Conservation (phyloP, 2,888 invertebrate genomes). For the Theretra japonica region DNA sequence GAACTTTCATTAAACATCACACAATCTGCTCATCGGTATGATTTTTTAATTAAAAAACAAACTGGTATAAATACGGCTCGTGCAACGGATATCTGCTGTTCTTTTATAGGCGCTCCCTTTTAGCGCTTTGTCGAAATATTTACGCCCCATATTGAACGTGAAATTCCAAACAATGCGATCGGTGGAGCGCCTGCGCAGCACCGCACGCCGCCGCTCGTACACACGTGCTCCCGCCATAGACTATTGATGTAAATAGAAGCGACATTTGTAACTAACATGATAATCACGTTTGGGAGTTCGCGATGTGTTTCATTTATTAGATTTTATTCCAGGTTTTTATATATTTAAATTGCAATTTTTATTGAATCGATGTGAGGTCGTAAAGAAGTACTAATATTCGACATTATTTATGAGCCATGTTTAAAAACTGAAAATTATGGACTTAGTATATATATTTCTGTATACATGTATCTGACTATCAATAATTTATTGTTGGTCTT, state of each 20-base stretch:
- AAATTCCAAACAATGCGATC: constrained; percentile 80
- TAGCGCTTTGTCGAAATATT: constrained; percentile 81
- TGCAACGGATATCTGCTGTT: constrained; percentile 64
- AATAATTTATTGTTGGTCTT: no score
- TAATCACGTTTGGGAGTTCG: neutral
- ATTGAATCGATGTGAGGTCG: no score
- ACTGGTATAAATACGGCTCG: constrained; percentile 19
- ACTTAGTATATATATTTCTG: no score
- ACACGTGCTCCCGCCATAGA: constrained; percentile 67
- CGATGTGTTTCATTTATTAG: neutral
- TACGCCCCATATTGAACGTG: constrained; percentile 80
- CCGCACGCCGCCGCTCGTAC: constrained; percentile 50
- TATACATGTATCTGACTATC: no score
- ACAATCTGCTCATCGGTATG: neutral
- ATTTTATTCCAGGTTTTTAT: neutral
- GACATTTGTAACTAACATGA: constrained; percentile 12
- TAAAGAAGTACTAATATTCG: neutral
- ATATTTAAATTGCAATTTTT: no score
- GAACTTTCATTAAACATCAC: neutral
- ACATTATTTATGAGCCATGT: no score
- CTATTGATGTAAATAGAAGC: constrained; percentile 25
- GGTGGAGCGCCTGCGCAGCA: constrained; percentile 45
- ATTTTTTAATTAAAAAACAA: constrained; percentile 13
- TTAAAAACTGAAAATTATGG: no score
- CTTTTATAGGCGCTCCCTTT: constrained; percentile 73